Conservation (phyloP, 2,888 invertebrate species). For the Nasonia oneida region DNA sequence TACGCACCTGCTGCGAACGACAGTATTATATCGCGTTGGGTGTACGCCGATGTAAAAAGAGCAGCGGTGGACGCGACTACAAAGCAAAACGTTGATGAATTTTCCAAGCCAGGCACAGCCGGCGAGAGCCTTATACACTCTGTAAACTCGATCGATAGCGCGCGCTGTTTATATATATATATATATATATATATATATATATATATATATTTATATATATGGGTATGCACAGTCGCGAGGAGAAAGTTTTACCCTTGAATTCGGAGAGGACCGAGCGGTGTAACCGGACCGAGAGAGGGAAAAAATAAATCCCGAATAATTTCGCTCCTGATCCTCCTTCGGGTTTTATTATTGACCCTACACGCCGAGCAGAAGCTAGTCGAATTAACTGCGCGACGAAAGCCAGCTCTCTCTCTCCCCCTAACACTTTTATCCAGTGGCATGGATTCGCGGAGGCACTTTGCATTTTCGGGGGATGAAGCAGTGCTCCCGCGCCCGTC, state of each 20-base stretch:
- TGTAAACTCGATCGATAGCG: neutral
- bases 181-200: too few relatives aligned
- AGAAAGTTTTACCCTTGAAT: neutral
- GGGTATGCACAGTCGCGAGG: neutral
- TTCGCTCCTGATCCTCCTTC: conserved; percentile 3
- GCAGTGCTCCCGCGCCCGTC: conserved; percentile 37
- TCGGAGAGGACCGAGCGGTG: neutral
- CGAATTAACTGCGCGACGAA: conserved; percentile 61
- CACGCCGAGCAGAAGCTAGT: conserved; percentile 26
- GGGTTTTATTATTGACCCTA: conserved; percentile 44
- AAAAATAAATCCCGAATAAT: conserved; percentile 5
- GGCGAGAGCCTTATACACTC: neutral
- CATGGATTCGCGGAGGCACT: conserved; percentile 54
- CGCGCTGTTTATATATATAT: neutral
- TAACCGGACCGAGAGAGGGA: neutral
- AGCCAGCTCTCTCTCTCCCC: conserved; percentile 7
- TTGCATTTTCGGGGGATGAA: conserved; percentile 59
- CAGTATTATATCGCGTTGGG: conserved; percentile 32
- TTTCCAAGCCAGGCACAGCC: conserved; percentile 43
- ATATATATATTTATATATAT: neutral
- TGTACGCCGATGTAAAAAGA: conserved; percentile 31
- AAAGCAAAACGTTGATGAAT: conserved; percentile 57
- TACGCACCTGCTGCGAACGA: conserved; percentile 56
- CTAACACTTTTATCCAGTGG: conserved; percentile 58
- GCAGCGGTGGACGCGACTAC: neutral